Evolutionary conservation across 2,888 invertebrate species (phyloP), one percentile per base, ranked within the genome.

Genomic region (Xestia c-nigrum): DNA sequence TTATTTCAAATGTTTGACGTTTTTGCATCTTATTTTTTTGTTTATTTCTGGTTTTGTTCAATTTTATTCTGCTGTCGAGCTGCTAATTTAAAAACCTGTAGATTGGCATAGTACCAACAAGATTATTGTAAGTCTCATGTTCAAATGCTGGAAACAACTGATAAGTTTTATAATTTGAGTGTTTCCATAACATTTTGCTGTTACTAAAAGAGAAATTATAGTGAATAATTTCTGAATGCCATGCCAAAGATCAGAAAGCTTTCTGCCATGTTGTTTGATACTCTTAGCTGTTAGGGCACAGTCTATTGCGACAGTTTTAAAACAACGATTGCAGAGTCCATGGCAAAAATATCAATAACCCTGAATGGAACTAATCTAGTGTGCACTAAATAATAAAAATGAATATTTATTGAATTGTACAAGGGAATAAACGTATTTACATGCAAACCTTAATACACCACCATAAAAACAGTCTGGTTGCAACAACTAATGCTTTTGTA

Each of bases 1-100:
- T 46, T 21, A n/a, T 19, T 78, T 55, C 19, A 31, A 59, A 50
- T 40, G 14, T 78, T 38, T 46, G 16, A 7, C 40, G 38, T 73
- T 55, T 80, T 66, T 57, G 5, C 16, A 10, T 21, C 40, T 66
- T n/a, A 40, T 40, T 65, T 43, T 57, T 43, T 16, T n/a, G 24
- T 14, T 24, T 10, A 16, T 67, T 74, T 52, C 7, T 59, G 16
- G 9, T 3, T 50, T 19, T 0, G n/a, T 3, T 14, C 31, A 0
- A 24, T 21, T 46, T 47, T 59, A 14, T 14, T 19, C 7, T 40
- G 9, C 14, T 55, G n/a, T 50, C 0, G 9, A 21, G 3, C 43
- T 47, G 40, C 40, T 43, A 21, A 21, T 67, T 38, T 38, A 2
- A 46, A 19, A 38, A 63, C 16, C 31, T 55, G 9, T 24, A n/a